A percentile compares a stretch with the other conserved stretches of the same genome.
These are phyloP conservation scores for Ophion ventricosus DNA, from an alignment of 2,888 invertebrate species.

Conservation along the genomic window DNA sequence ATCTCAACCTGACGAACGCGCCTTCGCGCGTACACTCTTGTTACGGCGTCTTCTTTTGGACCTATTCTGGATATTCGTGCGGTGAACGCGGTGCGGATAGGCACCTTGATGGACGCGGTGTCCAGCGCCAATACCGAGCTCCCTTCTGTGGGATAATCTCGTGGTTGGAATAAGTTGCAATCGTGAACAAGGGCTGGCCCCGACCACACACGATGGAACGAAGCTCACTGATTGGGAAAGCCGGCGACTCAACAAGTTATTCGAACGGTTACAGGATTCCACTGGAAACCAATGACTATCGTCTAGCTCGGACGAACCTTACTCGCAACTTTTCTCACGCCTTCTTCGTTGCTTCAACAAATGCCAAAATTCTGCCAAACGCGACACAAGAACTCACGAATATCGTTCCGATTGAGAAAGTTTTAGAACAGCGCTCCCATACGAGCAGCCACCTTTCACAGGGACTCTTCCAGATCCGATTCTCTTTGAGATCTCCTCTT, in stretches of 20 bases:
- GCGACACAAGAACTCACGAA: background rate
- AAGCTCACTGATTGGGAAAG: slow-evolving; percentile 43
- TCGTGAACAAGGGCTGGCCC: background rate
- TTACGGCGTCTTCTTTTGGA: background rate
- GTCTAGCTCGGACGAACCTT: slow-evolving; percentile 2
- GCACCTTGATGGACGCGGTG: background rate
- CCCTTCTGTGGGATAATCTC: background rate
- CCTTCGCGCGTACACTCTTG: background rate
- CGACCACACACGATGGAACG: slow-evolving; percentile 46
- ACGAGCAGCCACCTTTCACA: background rate
- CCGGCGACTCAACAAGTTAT: slow-evolving; percentile 67
- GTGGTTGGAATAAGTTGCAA: background rate
- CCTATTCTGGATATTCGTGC: background rate
- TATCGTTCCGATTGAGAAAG: background rate
- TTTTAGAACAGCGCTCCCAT: background rate
- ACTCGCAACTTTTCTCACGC: slow-evolving; percentile 8
- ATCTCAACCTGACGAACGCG: background rate
- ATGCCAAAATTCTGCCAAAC: background rate
- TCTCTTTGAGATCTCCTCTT: background rate
- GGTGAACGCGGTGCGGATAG: background rate
- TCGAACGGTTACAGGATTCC: slow-evolving; percentile 44
- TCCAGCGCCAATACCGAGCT: background rate
- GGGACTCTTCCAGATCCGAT: background rate
- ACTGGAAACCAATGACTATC: slow-evolving; percentile 10
- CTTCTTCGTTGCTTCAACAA: background rate